phyloP scores from a whole-genome alignment of 2,797 vertebrate genomes.

The Apodemus agrarius region DNA sequence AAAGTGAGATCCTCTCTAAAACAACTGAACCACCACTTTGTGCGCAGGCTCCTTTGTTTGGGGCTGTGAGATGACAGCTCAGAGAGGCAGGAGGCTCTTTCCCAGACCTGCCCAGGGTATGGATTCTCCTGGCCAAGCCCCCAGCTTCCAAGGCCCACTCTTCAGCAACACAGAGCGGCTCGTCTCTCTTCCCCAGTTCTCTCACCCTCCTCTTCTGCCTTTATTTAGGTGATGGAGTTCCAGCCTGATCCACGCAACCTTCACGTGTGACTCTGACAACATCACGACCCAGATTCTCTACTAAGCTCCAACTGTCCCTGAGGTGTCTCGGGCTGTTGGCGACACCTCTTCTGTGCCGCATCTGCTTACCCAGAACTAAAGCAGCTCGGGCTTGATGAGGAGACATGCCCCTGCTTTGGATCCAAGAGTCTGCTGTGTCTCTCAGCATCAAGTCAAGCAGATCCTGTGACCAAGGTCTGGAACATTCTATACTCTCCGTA shows the following conservation, averaged over 20 bases:
- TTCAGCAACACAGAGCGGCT: not conserved
- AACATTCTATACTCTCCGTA: not conserved
- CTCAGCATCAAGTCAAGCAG: not conserved
- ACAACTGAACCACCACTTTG: not conserved
- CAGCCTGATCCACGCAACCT: not conserved
- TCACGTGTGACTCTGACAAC: not conserved
- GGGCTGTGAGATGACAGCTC: not conserved
- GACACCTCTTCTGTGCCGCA: rapidly evolving
- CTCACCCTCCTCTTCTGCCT: not conserved
- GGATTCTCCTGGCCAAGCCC: not conserved
- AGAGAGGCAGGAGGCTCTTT: not conserved
- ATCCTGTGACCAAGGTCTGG: not conserved
- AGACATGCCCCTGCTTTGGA: not conserved
- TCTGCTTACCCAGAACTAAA: not conserved
- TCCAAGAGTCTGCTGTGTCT: not conserved
- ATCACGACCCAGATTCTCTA: not conserved
- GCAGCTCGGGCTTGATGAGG: not conserved
- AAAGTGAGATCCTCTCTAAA: not conserved
- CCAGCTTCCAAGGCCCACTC: not conserved
- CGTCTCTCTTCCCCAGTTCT: rapidly evolving
- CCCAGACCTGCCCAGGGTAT: not conserved
- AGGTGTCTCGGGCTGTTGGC: rapidly evolving
- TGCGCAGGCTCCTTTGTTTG: not conserved
- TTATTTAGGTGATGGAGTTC: not conserved
- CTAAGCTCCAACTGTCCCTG: not conserved